Percentiles rank a stretch among this genome's conserved stretches.
Conservation (phyloP, 2,888 invertebrate species). For the Dryocosmus kuriphilus region DNA sequence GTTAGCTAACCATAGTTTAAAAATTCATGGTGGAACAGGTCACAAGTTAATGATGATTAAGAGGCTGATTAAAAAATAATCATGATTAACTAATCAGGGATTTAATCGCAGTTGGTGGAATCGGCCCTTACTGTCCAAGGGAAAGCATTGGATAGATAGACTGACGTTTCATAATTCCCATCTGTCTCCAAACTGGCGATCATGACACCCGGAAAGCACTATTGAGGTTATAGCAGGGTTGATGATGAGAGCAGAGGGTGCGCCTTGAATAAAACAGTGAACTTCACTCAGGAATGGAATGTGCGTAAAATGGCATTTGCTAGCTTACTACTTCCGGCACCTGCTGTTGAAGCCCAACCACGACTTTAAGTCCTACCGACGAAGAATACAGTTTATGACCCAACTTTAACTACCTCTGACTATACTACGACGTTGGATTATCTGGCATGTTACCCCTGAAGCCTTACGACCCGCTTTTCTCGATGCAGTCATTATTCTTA, state of each 20-base stretch:
- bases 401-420: slow-evolving; percentile 24
- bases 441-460: slow-evolving; percentile 13
- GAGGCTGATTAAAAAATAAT: no score
- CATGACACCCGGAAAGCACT: background rate
- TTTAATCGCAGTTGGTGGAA: no score
- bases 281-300: background rate
- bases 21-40: no score
- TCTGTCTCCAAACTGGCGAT: background rate
- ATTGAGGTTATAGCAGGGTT: background rate
- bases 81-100: no score
- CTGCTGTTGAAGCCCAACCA: slow-evolving; percentile 3
- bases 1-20: no score
- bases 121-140: no score
- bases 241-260: background rate
- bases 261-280: background rate
- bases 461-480: slow-evolving; percentile 17
- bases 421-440: slow-evolving; percentile 15
- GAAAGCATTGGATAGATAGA: no score
- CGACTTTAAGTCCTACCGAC: background rate
- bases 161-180: no score
- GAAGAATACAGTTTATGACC: slow-evolving; percentile 27
- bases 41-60: no score
- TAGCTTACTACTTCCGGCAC: slow-evolving; percentile 5
- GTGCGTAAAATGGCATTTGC: slow-evolving; percentile 15
- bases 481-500: slow-evolving; percentile 33